phyloP scores from a whole-genome alignment of 2,113 vertebrate genomes.

The Pedetes capensis region DNA sequence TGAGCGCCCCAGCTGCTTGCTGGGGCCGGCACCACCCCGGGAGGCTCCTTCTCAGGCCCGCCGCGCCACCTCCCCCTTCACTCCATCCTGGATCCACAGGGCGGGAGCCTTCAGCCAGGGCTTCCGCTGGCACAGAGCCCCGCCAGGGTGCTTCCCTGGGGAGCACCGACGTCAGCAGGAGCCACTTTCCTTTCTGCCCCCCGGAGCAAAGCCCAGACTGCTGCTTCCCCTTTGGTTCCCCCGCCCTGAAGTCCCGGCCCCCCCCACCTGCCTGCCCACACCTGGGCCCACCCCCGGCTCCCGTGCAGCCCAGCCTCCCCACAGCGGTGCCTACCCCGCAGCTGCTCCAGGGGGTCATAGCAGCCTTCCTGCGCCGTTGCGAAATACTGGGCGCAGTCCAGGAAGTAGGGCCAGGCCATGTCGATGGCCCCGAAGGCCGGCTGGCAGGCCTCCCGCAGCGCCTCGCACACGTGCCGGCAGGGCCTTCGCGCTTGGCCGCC shows the following conservation, averaged over 20 bases:
- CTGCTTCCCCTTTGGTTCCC: too few relatives aligned
- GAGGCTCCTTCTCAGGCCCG: background rate
- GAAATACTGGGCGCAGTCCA: constrained; percentile 95
- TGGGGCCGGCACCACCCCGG: too few relatives aligned
- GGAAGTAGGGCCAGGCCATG: constrained; percentile 99
- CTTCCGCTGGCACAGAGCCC: too few relatives aligned
- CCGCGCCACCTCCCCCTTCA: background rate
- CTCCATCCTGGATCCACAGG: background rate
- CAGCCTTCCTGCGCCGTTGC: constrained; percentile 90
- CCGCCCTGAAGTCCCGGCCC: too few relatives aligned
- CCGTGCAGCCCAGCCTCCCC: background rate
- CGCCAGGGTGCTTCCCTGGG: background rate
- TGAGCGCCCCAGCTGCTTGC: background rate
- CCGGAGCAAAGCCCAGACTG: too few relatives aligned
- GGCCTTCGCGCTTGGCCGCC: constrained; percentile 85
- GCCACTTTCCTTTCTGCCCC: too few relatives aligned
- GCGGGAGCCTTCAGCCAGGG: too few relatives aligned
- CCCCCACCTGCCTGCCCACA: rapidly evolving
- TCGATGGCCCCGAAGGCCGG: constrained; percentile 93
- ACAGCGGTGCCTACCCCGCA: constrained; percentile 84
- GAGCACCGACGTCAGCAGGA: background rate
- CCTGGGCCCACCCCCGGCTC: too few relatives aligned
- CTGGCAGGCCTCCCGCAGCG: constrained; percentile 87
- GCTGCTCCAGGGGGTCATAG: constrained; percentile 88
- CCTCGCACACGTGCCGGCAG: constrained; percentile 90